phyloP scores from a whole-genome alignment of 2,888 invertebrate species.

The Exephanes ischioxanthus region DNA sequence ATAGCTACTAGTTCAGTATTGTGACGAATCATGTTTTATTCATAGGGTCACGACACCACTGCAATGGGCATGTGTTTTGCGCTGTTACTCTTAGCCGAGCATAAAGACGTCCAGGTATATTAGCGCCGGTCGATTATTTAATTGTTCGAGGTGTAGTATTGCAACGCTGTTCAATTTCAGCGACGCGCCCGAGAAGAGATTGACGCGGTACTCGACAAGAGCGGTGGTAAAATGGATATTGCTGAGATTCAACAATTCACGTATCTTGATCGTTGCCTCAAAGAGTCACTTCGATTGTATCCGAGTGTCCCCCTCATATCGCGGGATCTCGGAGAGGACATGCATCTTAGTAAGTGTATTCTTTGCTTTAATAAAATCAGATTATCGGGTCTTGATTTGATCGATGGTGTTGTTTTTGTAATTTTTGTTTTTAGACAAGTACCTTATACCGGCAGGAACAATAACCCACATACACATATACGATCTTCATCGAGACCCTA shows the following conservation, averaged over 20 bases:
- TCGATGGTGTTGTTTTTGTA: not conserved
- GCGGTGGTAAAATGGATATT: slow-evolving; percentile 85
- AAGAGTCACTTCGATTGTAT: slow-evolving; percentile 88
- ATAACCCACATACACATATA: slow-evolving; percentile 87
- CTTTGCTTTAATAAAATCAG: not conserved
- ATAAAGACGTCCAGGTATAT: slow-evolving; percentile 62
- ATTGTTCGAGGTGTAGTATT: not conserved
- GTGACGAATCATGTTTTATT: not conserved
- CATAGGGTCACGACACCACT: slow-evolving; percentile 70
- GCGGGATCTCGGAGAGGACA: slow-evolving; percentile 86
- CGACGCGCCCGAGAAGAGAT: slow-evolving; percentile 66
- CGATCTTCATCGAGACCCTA: slow-evolving; percentile 88
- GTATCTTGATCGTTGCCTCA: slow-evolving; percentile 90
- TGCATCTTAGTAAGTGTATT: slow-evolving; percentile 75
- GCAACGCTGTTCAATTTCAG: slow-evolving; percentile 43
- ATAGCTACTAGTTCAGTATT: not conserved
- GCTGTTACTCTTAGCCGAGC: slow-evolving; percentile 68
- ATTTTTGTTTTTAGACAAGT: slow-evolving; percentile 82
- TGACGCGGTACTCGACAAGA: slow-evolving; percentile 85
- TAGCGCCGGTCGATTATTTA: not conserved
- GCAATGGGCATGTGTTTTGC: slow-evolving; percentile 64
- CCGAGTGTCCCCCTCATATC: slow-evolving; percentile 90
- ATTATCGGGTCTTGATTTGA: not conserved
- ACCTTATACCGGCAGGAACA: slow-evolving; percentile 86
- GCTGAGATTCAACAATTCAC: slow-evolving; percentile 88